These are phyloP conservation scores for Misgurnus mizolepis DNA, from an alignment of 2,113 vertebrate species.

Conservation along the genomic window DNA sequence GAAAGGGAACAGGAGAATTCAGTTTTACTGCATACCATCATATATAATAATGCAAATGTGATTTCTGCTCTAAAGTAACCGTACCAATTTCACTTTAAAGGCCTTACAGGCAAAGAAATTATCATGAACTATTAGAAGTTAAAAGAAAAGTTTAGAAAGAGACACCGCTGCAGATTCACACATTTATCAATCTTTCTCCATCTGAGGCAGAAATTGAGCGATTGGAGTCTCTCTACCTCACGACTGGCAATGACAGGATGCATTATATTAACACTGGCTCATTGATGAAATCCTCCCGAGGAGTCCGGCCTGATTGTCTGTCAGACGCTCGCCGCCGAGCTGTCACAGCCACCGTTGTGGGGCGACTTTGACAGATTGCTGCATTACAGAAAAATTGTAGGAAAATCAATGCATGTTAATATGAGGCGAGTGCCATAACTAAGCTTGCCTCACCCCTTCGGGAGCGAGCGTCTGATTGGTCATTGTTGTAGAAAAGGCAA, in stretches of 20 bases:
- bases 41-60: no score
- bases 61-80: no score
- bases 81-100: no score
- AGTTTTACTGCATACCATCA: no score
- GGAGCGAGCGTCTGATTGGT: slow-evolving; percentile 33
- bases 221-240: slow-evolving; percentile 23
- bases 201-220: slow-evolving; percentile 17
- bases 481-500: not conserved
- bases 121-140: not conserved
- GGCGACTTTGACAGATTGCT: slow-evolving; percentile 49
- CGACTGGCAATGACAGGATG: slow-evolving; percentile 43
- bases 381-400: slow-evolving; percentile 37
- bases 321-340: slow-evolving; percentile 42
- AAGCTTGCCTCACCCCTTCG: not conserved
- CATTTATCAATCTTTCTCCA: slow-evolving; percentile 41
- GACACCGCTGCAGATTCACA: not conserved
- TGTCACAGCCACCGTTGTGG: slow-evolving; percentile 26
- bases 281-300: slow-evolving; percentile 50
- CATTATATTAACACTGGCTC: slow-evolving; percentile 49
- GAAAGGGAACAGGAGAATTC: no score
- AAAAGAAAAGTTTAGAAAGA: not conserved
- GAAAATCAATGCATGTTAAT: slow-evolving; percentile 51
- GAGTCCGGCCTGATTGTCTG: slow-evolving; percentile 51
- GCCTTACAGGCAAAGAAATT: not conserved
- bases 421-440: slow-evolving; percentile 22